Conservation (phyloP, 2,797 vertebrate genomes). For the Balearica regulorum region DNA sequence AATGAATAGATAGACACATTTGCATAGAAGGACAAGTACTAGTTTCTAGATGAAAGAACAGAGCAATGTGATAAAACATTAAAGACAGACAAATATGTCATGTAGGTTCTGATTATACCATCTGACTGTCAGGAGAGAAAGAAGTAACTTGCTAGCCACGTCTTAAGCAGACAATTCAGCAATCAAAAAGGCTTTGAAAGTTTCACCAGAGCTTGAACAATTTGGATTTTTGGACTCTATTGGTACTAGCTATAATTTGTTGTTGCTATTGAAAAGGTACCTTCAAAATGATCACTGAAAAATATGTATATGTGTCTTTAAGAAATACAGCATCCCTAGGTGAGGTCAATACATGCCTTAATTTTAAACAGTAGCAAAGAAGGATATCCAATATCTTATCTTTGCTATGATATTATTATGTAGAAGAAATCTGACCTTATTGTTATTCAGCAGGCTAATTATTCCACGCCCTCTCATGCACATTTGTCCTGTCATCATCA, state of each 20-base stretch:
- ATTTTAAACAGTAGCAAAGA: neutral
- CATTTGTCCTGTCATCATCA: neutral
- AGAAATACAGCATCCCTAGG: neutral
- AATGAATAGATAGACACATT: slow-evolving; percentile 47
- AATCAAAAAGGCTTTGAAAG: slow-evolving; percentile 19
- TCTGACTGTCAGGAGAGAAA: slow-evolving; percentile 21
- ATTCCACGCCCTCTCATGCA: neutral
- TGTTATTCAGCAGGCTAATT: neutral
- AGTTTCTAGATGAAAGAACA: slow-evolving; percentile 50
- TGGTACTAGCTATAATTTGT: neutral
- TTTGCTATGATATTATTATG: neutral
- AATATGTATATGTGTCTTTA: neutral
- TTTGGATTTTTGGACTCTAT: neutral
- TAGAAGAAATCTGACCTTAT: neutral
- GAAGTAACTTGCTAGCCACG: neutral
- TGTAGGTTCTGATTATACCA: slow-evolving; percentile 15
- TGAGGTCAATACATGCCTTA: neutral
- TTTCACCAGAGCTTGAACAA: slow-evolving; percentile 13
- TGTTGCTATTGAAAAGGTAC: neutral
- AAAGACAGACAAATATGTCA: slow-evolving; percentile 34
- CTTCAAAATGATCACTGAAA: slow-evolving; percentile 16
- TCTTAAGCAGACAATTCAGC: neutral
- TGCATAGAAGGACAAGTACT: slow-evolving; percentile 28
- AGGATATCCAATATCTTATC: neutral
- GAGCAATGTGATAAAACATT: neutral